phyloP scores from a whole-genome alignment of 2,888 invertebrate species.

The Ennomos quercinarius region DNA sequence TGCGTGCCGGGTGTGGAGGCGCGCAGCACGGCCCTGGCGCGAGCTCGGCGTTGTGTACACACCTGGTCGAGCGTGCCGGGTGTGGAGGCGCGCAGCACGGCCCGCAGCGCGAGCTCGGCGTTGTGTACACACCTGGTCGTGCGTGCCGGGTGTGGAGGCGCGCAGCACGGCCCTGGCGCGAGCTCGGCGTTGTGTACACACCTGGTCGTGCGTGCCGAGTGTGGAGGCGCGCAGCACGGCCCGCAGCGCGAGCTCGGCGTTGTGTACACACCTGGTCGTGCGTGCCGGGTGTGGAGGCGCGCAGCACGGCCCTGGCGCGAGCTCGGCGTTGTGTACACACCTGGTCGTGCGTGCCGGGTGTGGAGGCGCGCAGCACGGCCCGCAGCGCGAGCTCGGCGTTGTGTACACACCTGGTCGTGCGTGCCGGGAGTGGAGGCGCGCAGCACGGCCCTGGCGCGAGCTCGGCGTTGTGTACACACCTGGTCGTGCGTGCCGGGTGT shows the following conservation, averaged over 20 bases:
- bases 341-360: conserved; percentile 79
- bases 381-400: conserved; percentile 97
- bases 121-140: conserved; percentile 75
- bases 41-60: conserved; percentile 95
- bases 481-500: conserved; percentile 82
- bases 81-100: conserved; percentile 90
- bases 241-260: conserved; percentile 96
- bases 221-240: conserved; percentile 90
- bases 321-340: conserved; percentile 94
- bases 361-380: conserved; percentile 90
- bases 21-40: conserved; percentile 94
- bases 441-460: conserved; percentile 94
- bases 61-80: conserved; percentile 72
- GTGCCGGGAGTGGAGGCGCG: conserved; percentile 88
- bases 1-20: conserved; percentile 87
- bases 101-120: conserved; percentile 96
- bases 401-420: background rate
- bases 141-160: conserved; percentile 87
- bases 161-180: conserved; percentile 94
- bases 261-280: conserved; percentile 58
- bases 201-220: conserved; percentile 79
- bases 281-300: conserved; percentile 87
- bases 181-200: conserved; percentile 95
- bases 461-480: conserved; percentile 93
- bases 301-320: conserved; percentile 94